These are phyloP conservation scores for Polietes domitor DNA, from an alignment of 2,888 invertebrate genomes.

Conservation along the genomic window DNA sequence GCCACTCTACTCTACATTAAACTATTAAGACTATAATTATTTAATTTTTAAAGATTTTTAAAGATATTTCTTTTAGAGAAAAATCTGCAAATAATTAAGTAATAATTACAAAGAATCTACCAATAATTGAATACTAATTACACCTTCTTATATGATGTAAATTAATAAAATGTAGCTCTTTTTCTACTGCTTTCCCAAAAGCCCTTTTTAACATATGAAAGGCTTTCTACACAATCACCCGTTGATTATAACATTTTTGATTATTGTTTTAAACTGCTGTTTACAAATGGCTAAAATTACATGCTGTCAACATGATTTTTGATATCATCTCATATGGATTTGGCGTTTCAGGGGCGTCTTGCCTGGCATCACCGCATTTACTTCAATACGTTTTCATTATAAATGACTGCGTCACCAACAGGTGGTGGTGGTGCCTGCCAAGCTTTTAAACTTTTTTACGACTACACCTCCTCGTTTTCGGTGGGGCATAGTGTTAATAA, in stretches of 20 bases:
- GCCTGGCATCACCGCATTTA: not conserved
- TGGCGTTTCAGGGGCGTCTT: not conserved
- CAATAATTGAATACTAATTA: not conserved
- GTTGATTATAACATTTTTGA: not conserved
- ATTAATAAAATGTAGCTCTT: not conserved
- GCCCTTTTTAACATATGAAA: not conserved
- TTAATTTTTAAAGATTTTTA: too few species aligned
- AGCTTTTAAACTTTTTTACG: not conserved
- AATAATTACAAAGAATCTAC: not conserved
- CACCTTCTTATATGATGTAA: not conserved
- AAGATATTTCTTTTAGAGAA: too few species aligned
- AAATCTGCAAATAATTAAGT: too few species aligned
- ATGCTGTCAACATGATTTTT: slow-evolving; percentile 2
- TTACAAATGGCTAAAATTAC: slow-evolving; percentile 3
- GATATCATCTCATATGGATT: not conserved
- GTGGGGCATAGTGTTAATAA: slow-evolving; percentile 52
- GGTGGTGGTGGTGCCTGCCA: not conserved
- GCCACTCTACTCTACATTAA: too few species aligned
- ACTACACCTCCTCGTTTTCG: not conserved
- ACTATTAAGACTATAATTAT: too few species aligned
- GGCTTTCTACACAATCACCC: not conserved
- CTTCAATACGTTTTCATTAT: too few species aligned
- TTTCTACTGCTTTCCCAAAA: too few species aligned
- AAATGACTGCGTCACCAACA: not conserved
- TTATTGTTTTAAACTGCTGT: not conserved